Base-by-base conservation (phyloP, 1,140 invertebrate species). In the Trichonephila clavata region DNA sequence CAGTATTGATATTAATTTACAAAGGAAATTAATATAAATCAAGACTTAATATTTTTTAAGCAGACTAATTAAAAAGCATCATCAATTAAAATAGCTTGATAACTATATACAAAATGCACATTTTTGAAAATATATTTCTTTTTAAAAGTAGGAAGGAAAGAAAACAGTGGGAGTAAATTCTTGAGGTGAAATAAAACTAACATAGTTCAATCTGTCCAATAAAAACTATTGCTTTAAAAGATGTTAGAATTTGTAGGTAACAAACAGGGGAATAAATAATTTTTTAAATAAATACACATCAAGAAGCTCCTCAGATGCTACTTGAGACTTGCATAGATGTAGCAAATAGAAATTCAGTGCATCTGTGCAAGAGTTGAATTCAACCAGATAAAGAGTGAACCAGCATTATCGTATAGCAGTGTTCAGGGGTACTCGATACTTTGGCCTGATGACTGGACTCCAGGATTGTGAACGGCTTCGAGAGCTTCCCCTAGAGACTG, bases 391-490 rank as follows among this genome's bases (percentile, higher is more conserved):
- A 24, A 2, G 65, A 68, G 10, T 24, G 10, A 7, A 27, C 65
- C 60, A 20, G 60, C 60, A 83, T 18, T 39, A 87, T 27, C 86
- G 59, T 0, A 87, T 27, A 13, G 60, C 21, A 21, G 91, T 43
- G 39, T 20, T 86, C 21, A 68, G 63, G 14, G 92, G 14, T 4
- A 92, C 50, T 77, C 77, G 83, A 39, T 93, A 88, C 61, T 87
- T 93, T 13, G 65, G 84, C 24, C 63, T 14, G 7, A 63, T 20
- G 10, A 93, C 57, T 2, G 92, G 86, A 57, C 92, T 93, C 92
- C 92, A 93, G 8, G 92, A 93, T 8, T 24, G 68, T 14, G 91
- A 92, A 4, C 83, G 81, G 50, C 92, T 93, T 18, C 68, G 27
- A 14, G 92, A 87, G 77, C 92, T 93, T 4, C 32, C 57, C 10